Evolutionary conservation across 2,113 vertebrate species (phyloP), one percentile per base, ranked within the genome.

Genomic region (Pelodiscus sinensis): DNA sequence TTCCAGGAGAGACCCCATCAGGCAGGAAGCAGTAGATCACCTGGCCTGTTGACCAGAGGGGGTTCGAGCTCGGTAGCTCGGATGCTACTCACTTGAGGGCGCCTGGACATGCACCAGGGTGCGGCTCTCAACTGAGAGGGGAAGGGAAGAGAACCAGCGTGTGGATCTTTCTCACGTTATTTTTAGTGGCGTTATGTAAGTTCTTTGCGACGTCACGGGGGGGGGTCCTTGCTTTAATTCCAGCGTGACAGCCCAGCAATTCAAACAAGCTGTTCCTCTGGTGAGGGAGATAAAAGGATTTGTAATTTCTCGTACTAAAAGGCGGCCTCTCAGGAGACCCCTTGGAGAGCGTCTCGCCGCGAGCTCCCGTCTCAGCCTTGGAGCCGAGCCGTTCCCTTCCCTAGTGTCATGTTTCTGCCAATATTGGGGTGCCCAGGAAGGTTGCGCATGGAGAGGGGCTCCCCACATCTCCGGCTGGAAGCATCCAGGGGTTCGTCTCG

Each of bases 101-200:
- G 4, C 44, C 44, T 6, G 6, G 44, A 0, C 77, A 0, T 75
- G 56, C 54, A 50, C 51, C 79, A 27, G n/a, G 83, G n/a, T 2
- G 62, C 75, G 79, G 86, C 52, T 78, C 35, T 81, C 25, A 58
- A 58, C 50, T 12, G 1, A 1, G 82, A 89, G 8, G 50, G 50
- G 25, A 84, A 71, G 19, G 85, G 93, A 94, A 79, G 52, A 87
- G 12, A 89, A 83, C 90, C 88, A 90, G 88, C 29, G 44, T 1
- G 80, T 44, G 82, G 91, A 58, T 93, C 97, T 94, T 94, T 91
- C 87, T 90, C 86, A 35, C 96, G 96, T 98, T 98, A 98, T 98
- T 98, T 98, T 98, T 98, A 98, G 98, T 96, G 73, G 16, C 2
- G 86, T 98, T 98, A 98, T 97, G 96, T 98, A 98, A 98, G 97